Conservation (phyloP, 2,888 invertebrate genomes). For the Troides helena region DNA sequence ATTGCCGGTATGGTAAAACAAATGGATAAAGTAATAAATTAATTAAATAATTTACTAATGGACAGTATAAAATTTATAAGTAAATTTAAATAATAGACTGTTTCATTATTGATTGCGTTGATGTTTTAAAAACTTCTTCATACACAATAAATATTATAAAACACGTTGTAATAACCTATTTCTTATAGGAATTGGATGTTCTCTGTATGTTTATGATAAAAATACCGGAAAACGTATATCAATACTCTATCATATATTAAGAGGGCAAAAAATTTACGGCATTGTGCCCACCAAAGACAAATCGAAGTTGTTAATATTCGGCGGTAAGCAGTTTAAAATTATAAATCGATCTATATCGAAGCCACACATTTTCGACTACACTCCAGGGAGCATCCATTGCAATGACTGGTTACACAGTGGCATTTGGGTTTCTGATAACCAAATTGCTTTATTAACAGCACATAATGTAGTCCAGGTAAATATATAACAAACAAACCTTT, state of each 20-base stretch:
- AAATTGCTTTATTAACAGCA: constrained; percentile 81
- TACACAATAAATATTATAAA: background rate
- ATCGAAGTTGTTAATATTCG: constrained; percentile 72
- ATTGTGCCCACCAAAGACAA: constrained; percentile 55
- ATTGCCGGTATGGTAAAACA: constrained; percentile 63
- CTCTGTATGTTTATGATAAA: constrained; percentile 54
- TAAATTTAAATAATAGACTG: too few species aligned
- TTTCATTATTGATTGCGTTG: too few species aligned
- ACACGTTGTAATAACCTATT: background rate
- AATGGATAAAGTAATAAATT: constrained; percentile 15
- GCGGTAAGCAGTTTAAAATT: constrained; percentile 77
- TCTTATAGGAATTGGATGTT: constrained; percentile 79
- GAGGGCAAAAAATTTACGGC: constrained; percentile 81
- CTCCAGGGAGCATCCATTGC: constrained; percentile 52
- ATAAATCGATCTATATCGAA: constrained; percentile 33
- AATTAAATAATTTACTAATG: background rate
- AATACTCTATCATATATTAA: constrained; percentile 38
- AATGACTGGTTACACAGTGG: constrained; percentile 85
- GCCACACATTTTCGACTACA: constrained; percentile 34
- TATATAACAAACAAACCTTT: background rate
- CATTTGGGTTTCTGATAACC: constrained; percentile 66
- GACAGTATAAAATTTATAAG: too few species aligned
- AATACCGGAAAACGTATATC: constrained; percentile 38
- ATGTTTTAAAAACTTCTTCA: too few species aligned
- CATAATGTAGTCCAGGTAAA: constrained; percentile 82